Conservation (phyloP, 1,140 invertebrate genomes). For the Apis mellifera region Amel_HAv3.1 CM009935.2:8241501-8242000, state of each 20-base stretch:
- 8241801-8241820: constrained; percentile 18
- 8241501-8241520: constrained; percentile 46
- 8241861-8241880: constrained; percentile 31
- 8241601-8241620: background rate
- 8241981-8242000: constrained; percentile 31
- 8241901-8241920: constrained; percentile 18
- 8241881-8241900: background rate
- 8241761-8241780: no score
- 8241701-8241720: background rate
- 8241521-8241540: constrained; percentile 29
- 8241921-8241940: constrained; percentile 8
- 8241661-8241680: background rate
- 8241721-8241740: background rate
- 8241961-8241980: background rate
- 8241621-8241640: constrained; percentile 7
- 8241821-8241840: constrained; percentile 2
- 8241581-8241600: background rate
- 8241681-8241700: background rate
- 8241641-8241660: background rate
- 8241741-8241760: no score
- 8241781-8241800: background rate
- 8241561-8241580: background rate
- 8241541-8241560: constrained; percentile 33
- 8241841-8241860: constrained; percentile 17
- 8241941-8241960: constrained; percentile 36